Evolutionary conservation across 1,140 invertebrate species (phyloP).

Genomic region (Bombus terrestris): DNA sequence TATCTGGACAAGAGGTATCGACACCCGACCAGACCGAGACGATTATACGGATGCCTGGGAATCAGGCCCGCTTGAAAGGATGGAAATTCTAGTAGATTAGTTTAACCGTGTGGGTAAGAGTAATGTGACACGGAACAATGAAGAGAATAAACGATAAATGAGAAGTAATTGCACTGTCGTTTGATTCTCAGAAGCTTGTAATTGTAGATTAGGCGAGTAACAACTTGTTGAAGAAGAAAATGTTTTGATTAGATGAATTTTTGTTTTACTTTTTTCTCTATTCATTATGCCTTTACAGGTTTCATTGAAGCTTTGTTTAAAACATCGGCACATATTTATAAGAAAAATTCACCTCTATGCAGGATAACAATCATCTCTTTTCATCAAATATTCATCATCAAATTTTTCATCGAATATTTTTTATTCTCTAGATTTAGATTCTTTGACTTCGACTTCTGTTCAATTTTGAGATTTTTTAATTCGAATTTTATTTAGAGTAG

Average conservation of each 20-base stretch:
- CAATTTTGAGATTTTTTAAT: neutral
- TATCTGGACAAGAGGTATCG: constrained; percentile 86
- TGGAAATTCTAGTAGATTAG: constrained; percentile 19
- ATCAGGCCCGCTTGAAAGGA: constrained; percentile 40
- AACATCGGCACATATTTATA: neutral
- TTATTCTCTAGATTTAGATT: neutral
- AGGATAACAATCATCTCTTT: neutral
- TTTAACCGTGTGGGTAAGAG: constrained; percentile 36
- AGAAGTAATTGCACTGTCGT: constrained; percentile 8
- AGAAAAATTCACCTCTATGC: neutral
- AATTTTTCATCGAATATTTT: neutral
- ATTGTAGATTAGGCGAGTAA: neutral
- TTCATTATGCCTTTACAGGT: neutral
- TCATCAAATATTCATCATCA: neutral
- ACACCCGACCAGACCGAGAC: constrained; percentile 42
- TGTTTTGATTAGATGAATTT: neutral
- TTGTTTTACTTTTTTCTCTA: neutral
- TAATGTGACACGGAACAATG: constrained; percentile 37
- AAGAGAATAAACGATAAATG: constrained; percentile 19
- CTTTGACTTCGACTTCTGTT: neutral
- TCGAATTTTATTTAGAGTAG: neutral
- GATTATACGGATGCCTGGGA: constrained; percentile 59
- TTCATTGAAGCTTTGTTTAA: neutral
- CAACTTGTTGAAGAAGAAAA: neutral
- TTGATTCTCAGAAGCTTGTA: constrained; percentile 7